These are phyloP conservation scores for Kryptolebias ocellatus DNA, from an alignment of 2,797 vertebrate species.

Conservation along the genomic window DNA sequence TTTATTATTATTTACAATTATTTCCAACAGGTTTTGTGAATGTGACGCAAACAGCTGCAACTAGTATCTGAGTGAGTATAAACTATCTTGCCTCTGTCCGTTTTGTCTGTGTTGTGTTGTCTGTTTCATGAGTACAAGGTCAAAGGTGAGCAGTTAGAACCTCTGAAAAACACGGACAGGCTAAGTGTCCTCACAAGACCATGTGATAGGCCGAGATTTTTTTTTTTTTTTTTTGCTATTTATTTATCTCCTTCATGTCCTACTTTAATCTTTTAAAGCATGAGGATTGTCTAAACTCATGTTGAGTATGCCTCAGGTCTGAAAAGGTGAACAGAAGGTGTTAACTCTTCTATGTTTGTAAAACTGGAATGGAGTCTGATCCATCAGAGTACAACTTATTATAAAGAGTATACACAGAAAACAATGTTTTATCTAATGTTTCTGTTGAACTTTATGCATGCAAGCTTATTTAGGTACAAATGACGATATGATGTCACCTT, in stretches of 20 bases:
- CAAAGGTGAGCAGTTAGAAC: conserved; percentile 24
- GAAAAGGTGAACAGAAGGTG: too few relatives aligned
- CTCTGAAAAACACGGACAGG: conserved; percentile 18
- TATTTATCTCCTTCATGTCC: background rate
- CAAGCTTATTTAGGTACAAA: too few relatives aligned
- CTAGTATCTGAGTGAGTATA: background rate
- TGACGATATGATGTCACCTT: conserved; percentile 82
- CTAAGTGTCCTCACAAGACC: conserved; percentile 1
- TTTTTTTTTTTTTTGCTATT: background rate
- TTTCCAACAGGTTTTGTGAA: conserved; percentile 11
- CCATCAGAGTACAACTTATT: too few relatives aligned
- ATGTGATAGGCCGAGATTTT: background rate
- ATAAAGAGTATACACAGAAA: too few relatives aligned
- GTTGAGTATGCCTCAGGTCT: background rate
- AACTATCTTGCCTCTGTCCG: conserved; percentile 2
- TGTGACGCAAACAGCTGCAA: conserved; percentile 9
- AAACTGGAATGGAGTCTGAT: too few relatives aligned
- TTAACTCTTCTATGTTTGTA: too few relatives aligned
- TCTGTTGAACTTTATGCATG: background rate
- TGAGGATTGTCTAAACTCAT: background rate
- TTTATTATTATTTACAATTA: conserved; percentile 11
- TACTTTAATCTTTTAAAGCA: conserved; percentile 3
- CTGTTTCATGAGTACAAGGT: conserved; percentile 23
- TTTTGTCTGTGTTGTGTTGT: conserved; percentile 18
- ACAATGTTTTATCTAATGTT: background rate